Evolutionary conservation across 1,140 invertebrate genomes (phyloP).

Genomic region (Hirudo medicinalis): DNA sequence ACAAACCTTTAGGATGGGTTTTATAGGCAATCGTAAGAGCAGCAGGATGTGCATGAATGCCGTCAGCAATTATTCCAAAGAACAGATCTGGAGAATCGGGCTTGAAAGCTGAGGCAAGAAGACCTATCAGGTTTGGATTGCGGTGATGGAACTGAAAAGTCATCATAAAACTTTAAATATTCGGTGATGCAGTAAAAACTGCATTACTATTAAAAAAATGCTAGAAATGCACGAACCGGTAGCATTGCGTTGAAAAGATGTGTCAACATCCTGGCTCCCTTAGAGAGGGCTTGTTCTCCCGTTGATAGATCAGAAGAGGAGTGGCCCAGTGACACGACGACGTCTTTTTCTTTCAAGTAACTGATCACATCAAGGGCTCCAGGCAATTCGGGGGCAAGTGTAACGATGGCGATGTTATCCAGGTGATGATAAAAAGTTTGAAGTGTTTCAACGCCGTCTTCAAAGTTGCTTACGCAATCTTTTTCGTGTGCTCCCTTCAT

Average conservation of each 20-base stretch:
- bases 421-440: constrained; percentile 31
- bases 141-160: constrained; percentile 76
- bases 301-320: constrained; percentile 65
- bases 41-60: constrained; percentile 87
- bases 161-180: too few relatives aligned
- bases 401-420: constrained; percentile 67
- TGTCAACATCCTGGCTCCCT: constrained; percentile 82
- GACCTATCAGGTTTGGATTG: constrained; percentile 85
- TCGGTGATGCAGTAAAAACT: too few relatives aligned
- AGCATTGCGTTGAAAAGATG: constrained; percentile 99
- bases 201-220: too few relatives aligned
- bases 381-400: constrained; percentile 80
- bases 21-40: constrained; percentile 81
- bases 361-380: constrained; percentile 59
- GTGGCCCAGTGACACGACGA: constrained; percentile 77
- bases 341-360: constrained; percentile 54
- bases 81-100: constrained; percentile 45
- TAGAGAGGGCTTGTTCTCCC: constrained; percentile 66
- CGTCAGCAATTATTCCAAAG: constrained; percentile 92
- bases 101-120: constrained; percentile 45
- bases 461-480: constrained; percentile 55
- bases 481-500: constrained; percentile 88
- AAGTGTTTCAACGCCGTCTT: constrained; percentile 49
- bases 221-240: constrained; percentile 42
- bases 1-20: constrained; percentile 64